phyloP scores from a whole-genome alignment of 2,797 vertebrate genomes.

The Hylomyscus alleni region DNA sequence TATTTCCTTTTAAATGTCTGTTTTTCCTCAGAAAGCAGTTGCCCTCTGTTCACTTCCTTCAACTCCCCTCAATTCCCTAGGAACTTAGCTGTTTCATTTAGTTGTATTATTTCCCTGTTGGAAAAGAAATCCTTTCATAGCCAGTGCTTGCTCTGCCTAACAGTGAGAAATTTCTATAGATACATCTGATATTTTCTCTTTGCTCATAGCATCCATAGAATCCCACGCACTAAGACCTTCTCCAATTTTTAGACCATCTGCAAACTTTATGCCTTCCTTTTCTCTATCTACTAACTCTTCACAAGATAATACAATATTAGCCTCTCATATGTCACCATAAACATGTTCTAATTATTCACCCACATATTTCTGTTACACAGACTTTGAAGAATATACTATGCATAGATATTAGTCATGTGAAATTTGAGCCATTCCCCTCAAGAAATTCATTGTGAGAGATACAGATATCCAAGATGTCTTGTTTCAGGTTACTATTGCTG shows the following conservation, averaged over 20 bases:
- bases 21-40: conserved; percentile 34
- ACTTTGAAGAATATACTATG: conserved; percentile 22
- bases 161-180: background rate
- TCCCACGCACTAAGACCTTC: background rate
- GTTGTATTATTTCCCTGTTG: conserved; percentile 28
- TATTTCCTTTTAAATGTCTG: conserved; percentile 21
- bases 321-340: background rate
- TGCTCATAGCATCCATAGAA: background rate
- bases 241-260: background rate
- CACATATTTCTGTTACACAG: conserved; percentile 30
- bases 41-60: background rate
- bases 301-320: background rate
- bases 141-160: background rate
- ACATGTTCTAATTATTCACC: conserved; percentile 12
- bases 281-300: conserved; percentile 17
- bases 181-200: background rate
- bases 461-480: background rate
- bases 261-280: conserved; percentile 40
- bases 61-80: background rate
- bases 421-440: background rate
- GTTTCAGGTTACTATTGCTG: background rate
- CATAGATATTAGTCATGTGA: background rate
- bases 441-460: conserved; percentile 37
- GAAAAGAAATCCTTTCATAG: background rate
- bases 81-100: conserved; percentile 35